Percentiles rank a stretch among this genome's conserved stretches.
phyloP scores from a whole-genome alignment of 2,113 vertebrate species.

The Odocoileus virginianus region DNA sequence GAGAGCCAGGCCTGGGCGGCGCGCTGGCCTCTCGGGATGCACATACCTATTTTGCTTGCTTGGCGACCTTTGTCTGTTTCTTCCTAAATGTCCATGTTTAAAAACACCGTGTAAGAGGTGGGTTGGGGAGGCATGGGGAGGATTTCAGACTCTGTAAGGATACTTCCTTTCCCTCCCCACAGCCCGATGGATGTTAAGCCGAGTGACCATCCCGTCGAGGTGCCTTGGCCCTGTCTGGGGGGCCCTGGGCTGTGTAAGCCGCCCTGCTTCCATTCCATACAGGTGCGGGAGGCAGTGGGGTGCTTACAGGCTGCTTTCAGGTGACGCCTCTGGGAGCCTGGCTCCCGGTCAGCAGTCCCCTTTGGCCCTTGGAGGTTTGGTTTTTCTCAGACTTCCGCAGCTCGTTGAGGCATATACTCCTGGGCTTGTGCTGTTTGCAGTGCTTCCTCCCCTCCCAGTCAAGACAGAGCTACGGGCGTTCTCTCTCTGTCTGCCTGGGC shows the following conservation, averaged over 20 bases:
- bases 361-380: not conserved
- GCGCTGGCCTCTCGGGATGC: not conserved
- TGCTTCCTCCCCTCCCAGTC: not conserved
- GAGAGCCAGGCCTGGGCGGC: constrained; percentile 18
- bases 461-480: accelerated
- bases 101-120: not conserved
- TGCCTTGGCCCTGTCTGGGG: not conserved
- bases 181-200: accelerated
- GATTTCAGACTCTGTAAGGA: not conserved
- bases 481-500: not conserved
- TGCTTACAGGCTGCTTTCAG: not conserved
- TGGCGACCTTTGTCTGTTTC: not conserved
- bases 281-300: not conserved
- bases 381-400: not conserved
- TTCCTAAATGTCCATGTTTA: not conserved
- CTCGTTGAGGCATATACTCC: not conserved
- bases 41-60: not conserved
- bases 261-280: accelerated
- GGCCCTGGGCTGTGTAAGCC: too few species aligned
- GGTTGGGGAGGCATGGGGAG: not conserved
- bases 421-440: not conserved
- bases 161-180: not conserved
- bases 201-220: not conserved
- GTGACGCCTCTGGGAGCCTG: accelerated
- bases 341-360: not conserved